phyloP scores from a whole-genome alignment of 2,888 invertebrate genomes.

The Drosophila flavopinicola region DNA sequence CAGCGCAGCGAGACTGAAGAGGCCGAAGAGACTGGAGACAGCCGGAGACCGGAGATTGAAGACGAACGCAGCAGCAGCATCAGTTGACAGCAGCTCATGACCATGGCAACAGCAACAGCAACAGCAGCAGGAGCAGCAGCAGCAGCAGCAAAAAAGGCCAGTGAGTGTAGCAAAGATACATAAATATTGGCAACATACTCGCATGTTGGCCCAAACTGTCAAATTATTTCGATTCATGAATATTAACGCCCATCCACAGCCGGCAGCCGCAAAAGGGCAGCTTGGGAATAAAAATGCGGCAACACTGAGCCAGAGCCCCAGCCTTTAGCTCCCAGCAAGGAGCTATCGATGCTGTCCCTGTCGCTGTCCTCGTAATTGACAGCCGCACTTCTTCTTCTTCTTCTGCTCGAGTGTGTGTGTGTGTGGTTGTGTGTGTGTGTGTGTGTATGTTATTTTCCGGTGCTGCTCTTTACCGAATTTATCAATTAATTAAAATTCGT shows the following conservation, averaged over 20 bases:
- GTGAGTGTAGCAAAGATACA: slow-evolving; percentile 63
- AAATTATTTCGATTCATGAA: slow-evolving; percentile 80
- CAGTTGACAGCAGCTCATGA: slow-evolving; percentile 60
- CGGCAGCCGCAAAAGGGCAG: slow-evolving; percentile 40
- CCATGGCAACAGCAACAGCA: slow-evolving; percentile 34
- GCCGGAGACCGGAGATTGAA: slow-evolving; percentile 29
- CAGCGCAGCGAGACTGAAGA: slow-evolving; percentile 48
- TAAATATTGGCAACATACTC: slow-evolving; percentile 78
- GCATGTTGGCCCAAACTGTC: slow-evolving; percentile 80
- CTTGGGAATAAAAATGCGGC: slow-evolving; percentile 36
- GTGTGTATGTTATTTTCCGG: slow-evolving; percentile 19
- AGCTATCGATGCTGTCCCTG: slow-evolving; percentile 46
- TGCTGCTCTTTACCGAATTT: slow-evolving; percentile 75
- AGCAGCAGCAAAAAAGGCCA: slow-evolving; percentile 15
- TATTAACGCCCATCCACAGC: slow-evolving; percentile 77
- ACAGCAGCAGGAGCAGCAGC: slow-evolving; percentile 16
- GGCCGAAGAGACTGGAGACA: slow-evolving; percentile 6
- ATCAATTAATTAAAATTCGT: slow-evolving; percentile 81
- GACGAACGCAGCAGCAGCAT: slow-evolving; percentile 34
- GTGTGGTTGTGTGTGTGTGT: slow-evolving; percentile 20
- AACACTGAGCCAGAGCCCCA: not conserved
- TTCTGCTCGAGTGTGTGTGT: slow-evolving; percentile 14
- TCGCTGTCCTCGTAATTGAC: slow-evolving; percentile 72
- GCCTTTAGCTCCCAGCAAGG: slow-evolving; percentile 33
- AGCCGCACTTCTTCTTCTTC: slow-evolving; percentile 66